phyloP scores from a whole-genome alignment of 2,888 invertebrate species.

The Cyaniris semiargus region DNA sequence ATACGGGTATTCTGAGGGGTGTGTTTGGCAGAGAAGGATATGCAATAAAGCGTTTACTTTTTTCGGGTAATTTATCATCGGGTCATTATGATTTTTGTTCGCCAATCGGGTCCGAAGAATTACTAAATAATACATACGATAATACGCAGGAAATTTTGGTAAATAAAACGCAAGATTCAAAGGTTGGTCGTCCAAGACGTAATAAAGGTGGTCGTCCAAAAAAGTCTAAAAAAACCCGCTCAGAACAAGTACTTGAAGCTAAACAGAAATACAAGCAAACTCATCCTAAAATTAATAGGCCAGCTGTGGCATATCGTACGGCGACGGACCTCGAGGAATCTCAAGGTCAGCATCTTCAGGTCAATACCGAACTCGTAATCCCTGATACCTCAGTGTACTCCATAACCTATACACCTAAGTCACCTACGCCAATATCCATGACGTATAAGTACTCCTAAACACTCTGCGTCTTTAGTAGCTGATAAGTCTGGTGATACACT shows the following conservation, averaged over 20 bases:
- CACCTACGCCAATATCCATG: no score
- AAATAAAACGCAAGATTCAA: conserved; percentile 21
- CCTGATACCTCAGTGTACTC: no score
- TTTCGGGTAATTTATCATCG: conserved; percentile 26
- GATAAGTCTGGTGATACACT: background rate
- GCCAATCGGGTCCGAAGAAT: conserved; percentile 6
- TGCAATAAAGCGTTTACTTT: conserved; percentile 29
- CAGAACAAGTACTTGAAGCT: background rate
- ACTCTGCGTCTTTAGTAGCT: no score
- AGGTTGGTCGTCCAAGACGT: conserved; percentile 23
- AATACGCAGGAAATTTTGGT: background rate
- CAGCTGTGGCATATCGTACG: background rate
- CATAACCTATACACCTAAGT: no score
- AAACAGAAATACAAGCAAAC: no score
- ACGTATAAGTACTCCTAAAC: no score
- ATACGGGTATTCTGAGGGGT: no score
- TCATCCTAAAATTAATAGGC: background rate
- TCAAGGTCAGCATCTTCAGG: background rate
- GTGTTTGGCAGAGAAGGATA: conserved; percentile 25
- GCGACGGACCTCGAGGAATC: no score
- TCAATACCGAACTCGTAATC: no score
- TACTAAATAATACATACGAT: background rate
- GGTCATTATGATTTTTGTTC: conserved; percentile 28
- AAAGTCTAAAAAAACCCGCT: conserved; percentile 13
- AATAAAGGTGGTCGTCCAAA: conserved; percentile 28